Percentiles rank a stretch among this genome's conserved stretches.
Conservation (phyloP, 2,797 vertebrate genomes). For the Dendrocincla tyrannina region DNA sequence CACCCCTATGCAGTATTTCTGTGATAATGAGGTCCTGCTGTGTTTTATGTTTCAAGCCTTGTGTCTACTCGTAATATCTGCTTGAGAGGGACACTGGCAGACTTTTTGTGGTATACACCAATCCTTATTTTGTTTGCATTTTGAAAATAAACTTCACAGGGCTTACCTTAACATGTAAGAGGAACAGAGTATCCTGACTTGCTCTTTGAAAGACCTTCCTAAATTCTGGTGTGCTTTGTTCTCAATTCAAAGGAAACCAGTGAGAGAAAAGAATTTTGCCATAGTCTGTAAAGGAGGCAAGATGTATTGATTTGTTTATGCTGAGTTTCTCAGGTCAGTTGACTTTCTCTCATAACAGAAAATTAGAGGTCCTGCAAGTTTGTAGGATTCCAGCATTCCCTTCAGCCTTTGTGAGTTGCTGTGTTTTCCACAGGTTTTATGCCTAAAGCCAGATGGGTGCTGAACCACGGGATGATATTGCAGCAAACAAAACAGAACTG, state of each 20-base stretch:
- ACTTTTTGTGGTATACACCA: not conserved
- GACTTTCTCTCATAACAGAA: not conserved
- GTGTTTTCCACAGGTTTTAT: not conserved
- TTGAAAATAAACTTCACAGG: not conserved
- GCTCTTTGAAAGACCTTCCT: not conserved
- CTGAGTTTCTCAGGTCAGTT: not conserved
- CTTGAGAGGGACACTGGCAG: not conserved
- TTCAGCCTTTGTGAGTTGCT: not conserved
- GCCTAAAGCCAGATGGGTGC: not conserved
- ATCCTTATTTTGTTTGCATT: not conserved
- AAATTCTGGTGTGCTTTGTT: not conserved
- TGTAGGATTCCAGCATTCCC: not conserved
- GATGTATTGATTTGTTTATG: not conserved
- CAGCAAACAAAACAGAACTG: conserved; percentile 4
- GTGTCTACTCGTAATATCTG: not conserved
- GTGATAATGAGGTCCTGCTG: not conserved
- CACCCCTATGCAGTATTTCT: not conserved
- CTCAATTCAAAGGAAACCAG: not conserved
- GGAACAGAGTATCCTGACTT: not conserved
- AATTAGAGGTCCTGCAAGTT: not conserved
- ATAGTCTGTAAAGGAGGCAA: not conserved
- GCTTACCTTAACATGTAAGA: not conserved
- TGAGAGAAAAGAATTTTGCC: not conserved
- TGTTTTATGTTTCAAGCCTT: not conserved
- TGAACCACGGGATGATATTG: not conserved